Evolutionary conservation across 1,140 invertebrate species (phyloP).

Genomic region (Lasioglossum baleicum): DNA sequence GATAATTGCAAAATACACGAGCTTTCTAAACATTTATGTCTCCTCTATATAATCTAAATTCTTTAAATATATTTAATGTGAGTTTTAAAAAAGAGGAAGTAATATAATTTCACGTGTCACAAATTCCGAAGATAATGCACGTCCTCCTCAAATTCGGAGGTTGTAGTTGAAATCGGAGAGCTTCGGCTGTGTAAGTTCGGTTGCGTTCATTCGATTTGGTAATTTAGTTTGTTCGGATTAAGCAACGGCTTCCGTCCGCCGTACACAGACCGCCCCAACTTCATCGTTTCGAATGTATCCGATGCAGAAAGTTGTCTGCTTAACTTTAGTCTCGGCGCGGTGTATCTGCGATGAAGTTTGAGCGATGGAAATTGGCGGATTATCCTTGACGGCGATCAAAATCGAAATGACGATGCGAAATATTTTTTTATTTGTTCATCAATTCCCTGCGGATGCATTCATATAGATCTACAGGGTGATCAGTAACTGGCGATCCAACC

Average conservation of each 20-base stretch:
- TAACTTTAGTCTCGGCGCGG: not conserved
- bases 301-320: not conserved
- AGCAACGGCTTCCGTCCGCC: not conserved
- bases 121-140: too few relatives aligned
- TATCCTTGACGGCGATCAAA: not conserved
- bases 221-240: constrained; percentile 15
- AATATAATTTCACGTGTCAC: too few relatives aligned
- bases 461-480: too few relatives aligned
- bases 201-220: constrained; percentile 20
- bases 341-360: not conserved
- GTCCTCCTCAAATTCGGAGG: too few relatives aligned
- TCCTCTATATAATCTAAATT: too few relatives aligned
- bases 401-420: not conserved
- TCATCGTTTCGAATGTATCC: not conserved
- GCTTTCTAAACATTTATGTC: too few relatives aligned
- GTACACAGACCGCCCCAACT: not conserved
- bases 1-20: too few relatives aligned
- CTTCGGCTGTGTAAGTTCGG: not conserved
- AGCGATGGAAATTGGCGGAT: not conserved
- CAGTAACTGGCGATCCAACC: too few relatives aligned
- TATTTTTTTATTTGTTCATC: not conserved
- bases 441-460: not conserved
- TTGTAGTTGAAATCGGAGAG: too few relatives aligned
- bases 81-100: too few relatives aligned
- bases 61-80: too few relatives aligned